Evolutionary conservation across 2,113 vertebrate genomes (phyloP).

Genomic region (Bujurquina vittata): DNA sequence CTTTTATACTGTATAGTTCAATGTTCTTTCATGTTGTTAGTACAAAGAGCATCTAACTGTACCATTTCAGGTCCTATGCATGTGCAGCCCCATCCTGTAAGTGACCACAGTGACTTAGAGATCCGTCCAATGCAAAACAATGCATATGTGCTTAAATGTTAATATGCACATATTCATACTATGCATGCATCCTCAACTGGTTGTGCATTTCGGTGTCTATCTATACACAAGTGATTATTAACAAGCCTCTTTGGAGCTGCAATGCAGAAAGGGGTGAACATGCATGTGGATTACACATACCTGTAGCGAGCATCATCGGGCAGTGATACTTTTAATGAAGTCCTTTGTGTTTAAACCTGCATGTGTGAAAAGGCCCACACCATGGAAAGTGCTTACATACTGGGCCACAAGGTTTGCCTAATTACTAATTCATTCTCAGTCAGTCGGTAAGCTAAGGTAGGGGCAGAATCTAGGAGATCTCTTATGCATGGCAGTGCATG

Average conservation of each 20-base stretch:
- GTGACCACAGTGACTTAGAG: slow-evolving; percentile 1
- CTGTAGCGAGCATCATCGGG: slow-evolving; percentile 47
- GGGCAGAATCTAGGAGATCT: slow-evolving; percentile 55
- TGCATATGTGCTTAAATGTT: neutral
- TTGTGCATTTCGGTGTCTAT: slow-evolving; percentile 26
- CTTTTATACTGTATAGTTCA: neutral
- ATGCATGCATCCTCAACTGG: neutral
- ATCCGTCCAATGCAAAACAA: too few species aligned
- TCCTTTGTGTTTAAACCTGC: slow-evolving; percentile 66
- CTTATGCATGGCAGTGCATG: slow-evolving; percentile 45
- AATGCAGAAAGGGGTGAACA: slow-evolving; percentile 34
- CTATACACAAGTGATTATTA: slow-evolving; percentile 51
- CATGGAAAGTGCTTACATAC: slow-evolving; percentile 1
- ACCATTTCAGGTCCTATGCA: neutral
- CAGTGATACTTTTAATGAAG: slow-evolving; percentile 71
- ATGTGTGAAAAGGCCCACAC: slow-evolving; percentile 44
- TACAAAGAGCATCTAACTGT: neutral
- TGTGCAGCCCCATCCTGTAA: neutral
- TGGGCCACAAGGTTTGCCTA: slow-evolving; percentile 22
- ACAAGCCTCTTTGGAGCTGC: slow-evolving; percentile 62
- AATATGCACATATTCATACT: neutral
- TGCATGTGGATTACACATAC: slow-evolving; percentile 57
- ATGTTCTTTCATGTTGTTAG: neutral
- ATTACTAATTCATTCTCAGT: slow-evolving; percentile 41
- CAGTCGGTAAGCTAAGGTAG: slow-evolving; percentile 47